phyloP scores from a whole-genome alignment of 2,888 invertebrate species.

The Lasius platythorax region DNA sequence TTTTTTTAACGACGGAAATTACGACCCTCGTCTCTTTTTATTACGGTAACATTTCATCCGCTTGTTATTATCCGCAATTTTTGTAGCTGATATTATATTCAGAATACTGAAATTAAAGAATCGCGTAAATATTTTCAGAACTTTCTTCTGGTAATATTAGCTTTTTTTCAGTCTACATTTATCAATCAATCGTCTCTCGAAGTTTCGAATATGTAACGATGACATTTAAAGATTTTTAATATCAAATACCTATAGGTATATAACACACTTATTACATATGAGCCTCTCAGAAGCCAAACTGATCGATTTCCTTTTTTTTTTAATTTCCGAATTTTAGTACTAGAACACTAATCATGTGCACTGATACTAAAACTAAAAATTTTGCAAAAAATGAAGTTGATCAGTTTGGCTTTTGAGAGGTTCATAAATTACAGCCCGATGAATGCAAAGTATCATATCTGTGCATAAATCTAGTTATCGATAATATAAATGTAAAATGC shows the following conservation, averaged over 20 bases:
- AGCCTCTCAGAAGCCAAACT: background rate
- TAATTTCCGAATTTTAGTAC: background rate
- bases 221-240: background rate
- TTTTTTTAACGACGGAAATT: constrained; percentile 31
- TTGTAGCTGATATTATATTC: background rate
- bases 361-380: background rate
- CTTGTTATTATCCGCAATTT: background rate
- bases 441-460: background rate
- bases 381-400: background rate
- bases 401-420: background rate
- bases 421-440: background rate
- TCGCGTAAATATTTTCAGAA: constrained; percentile 8
- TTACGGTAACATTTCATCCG: constrained; percentile 2
- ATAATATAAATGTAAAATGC: background rate
- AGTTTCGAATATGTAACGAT: background rate
- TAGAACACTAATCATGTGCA: background rate
- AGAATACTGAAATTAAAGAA: constrained; percentile 7
- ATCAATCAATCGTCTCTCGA: background rate
- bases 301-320: background rate
- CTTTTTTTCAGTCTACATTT: background rate
- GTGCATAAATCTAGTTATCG: background rate
- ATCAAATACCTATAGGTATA: background rate
- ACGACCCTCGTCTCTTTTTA: constrained; percentile 34
- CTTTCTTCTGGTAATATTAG: background rate
- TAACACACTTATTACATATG: background rate